A percentile compares a stretch with the other conserved stretches of the same genome.
phyloP scores from a whole-genome alignment of 1,140 invertebrate species.

The Lamellibrachia luymesi region DNA sequence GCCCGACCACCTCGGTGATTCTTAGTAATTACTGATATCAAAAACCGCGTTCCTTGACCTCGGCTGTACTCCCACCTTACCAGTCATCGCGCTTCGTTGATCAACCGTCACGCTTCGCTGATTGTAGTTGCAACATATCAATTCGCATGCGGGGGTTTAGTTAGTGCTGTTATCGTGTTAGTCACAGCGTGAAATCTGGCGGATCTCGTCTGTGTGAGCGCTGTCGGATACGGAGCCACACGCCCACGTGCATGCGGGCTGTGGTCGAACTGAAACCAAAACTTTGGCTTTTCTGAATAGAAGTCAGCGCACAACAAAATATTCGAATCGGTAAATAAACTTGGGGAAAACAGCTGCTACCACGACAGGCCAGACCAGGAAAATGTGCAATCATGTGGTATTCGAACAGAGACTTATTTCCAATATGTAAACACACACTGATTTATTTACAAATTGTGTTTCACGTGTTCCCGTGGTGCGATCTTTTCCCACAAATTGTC shows the following conservation, averaged over 20 bases:
- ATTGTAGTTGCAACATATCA: background rate
- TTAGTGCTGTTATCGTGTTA: background rate
- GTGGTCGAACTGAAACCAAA: background rate
- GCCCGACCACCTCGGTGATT: background rate
- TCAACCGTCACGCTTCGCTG: background rate
- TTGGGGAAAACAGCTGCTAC: background rate
- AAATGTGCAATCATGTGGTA: too few relatives aligned
- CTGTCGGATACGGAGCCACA: background rate
- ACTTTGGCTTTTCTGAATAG: background rate
- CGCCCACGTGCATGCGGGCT: background rate
- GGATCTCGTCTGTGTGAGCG: background rate
- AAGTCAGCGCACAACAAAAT: background rate
- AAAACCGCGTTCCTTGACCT: background rate
- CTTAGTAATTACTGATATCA: background rate
- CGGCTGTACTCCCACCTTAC: background rate
- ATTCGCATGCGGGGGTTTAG: background rate
- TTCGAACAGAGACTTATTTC: too few relatives aligned
- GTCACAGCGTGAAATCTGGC: background rate
- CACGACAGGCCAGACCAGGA: background rate
- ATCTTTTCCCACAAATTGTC: too few relatives aligned
- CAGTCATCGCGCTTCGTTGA: background rate
- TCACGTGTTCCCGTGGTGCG: too few relatives aligned
- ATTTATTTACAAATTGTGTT: too few relatives aligned
- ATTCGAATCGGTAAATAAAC: background rate
- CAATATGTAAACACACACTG: too few relatives aligned